phyloP scores from a whole-genome alignment of 2,888 invertebrate genomes.

The Tipula helvola region DNA sequence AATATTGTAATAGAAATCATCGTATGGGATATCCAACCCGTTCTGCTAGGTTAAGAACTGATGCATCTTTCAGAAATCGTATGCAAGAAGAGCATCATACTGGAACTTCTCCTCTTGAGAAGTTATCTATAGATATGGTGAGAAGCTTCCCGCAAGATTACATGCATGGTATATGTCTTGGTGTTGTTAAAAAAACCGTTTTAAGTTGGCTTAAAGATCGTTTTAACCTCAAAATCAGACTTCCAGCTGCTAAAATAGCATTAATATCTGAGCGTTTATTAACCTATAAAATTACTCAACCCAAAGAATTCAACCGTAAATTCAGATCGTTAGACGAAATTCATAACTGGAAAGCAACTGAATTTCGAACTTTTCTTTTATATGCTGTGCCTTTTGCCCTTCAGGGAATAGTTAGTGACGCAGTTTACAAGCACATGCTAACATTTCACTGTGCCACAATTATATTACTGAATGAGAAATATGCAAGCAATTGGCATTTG shows the following conservation, averaged over 20 bases:
- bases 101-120: neutral
- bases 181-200: neutral
- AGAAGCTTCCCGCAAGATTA: too few relatives aligned
- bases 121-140: neutral
- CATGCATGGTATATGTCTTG: too few relatives aligned
- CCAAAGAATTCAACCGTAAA: neutral
- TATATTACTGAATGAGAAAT: neutral
- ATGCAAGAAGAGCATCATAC: neutral
- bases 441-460: neutral
- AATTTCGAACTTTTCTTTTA: too few relatives aligned
- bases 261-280: neutral
- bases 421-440: neutral
- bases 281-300: neutral
- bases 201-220: neutral
- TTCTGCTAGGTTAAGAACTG: neutral
- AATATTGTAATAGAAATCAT: neutral
- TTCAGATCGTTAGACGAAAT: neutral
- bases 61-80: neutral
- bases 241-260: neutral
- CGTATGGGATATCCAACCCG: neutral
- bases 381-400: too few relatives aligned
- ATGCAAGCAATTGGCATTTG: neutral
- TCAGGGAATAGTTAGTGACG: too few relatives aligned
- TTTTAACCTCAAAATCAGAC: neutral
- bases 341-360: too few relatives aligned